Base-by-base conservation (phyloP, 2,888 invertebrate species). In the Agrotis segetum region DNA sequence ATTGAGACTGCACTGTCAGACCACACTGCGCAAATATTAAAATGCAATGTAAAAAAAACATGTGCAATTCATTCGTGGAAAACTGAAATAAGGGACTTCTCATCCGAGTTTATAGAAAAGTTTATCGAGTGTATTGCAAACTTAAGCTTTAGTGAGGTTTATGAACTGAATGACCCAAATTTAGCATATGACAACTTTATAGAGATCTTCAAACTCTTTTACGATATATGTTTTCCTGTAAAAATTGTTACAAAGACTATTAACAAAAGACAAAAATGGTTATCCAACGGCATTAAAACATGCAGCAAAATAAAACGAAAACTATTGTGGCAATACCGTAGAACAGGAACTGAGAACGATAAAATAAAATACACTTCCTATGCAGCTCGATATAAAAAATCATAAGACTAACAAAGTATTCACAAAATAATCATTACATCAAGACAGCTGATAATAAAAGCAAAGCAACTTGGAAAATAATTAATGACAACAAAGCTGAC, bases 21-120 rank as follows among this genome's bases (percentile, higher is more conserved):
- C 63, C 69, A 69, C 47, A 69, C 63, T n/a, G 69, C 69, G 17
- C 69, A 69, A 17, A 63, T 69, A 24, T 52, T 69, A 56, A 59
- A 44, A 44, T 44, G 44, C 9, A 44, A 44, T 44, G 44, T 44
- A 44, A 44, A 44, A 44, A 44, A 44, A 9, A 17, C 59, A 7
- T 59, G 59, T 46, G 59, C 29, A 1, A 59, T 59, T 9, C 59
- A 59, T 46, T 46, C 59, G 14, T 59, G 59, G 59, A 59, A 59
- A 46, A 46, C 13, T 19, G 13, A 59, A 46, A 46, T 59, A 46
- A n/a, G 29, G 9, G 56, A 56, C 16, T 56, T 11, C 11, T 56
- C 34, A 9, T 11, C 56, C 11, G 56, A 56, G 3, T 40, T 14
- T 24, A n/a, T 56, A 34, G 56, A 56, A 34, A 56, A 56, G 24